Percentiles rank a stretch among this genome's conserved stretches.
Conservation (phyloP, 2,113 vertebrate genomes). For the Podilymbus podiceps region DNA sequence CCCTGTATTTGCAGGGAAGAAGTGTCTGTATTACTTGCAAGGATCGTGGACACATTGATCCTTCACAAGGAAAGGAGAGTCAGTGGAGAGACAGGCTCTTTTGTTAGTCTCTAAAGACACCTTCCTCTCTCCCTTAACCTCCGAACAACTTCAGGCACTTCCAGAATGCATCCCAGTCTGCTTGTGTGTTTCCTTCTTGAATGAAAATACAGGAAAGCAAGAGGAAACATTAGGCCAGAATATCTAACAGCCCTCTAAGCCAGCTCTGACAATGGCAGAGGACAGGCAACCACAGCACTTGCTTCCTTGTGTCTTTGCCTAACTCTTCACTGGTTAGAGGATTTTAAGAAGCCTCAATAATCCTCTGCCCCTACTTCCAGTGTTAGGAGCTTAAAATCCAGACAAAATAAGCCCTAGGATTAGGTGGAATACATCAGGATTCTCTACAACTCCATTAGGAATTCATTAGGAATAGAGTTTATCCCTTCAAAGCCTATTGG, state of each 20-base stretch:
- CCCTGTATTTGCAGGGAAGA: neutral
- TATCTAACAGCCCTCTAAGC: neutral
- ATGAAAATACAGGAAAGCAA: neutral
- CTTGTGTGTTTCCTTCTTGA: neutral
- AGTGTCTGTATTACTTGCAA: neutral
- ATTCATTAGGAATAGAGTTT: neutral
- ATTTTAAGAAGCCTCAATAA: neutral
- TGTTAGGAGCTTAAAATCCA: neutral
- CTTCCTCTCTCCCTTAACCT: neutral
- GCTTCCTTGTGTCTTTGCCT: neutral
- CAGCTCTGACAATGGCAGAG: neutral
- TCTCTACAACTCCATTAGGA: neutral
- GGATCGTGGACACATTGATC: neutral
- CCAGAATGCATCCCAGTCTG: neutral
- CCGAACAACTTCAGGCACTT: neutral
- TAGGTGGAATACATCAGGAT: neutral
- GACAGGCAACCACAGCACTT: neutral
- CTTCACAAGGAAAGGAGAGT: neutral
- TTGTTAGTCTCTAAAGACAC: neutral
- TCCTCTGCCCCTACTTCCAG: neutral
- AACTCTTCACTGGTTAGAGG: neutral
- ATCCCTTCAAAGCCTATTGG: neutral
- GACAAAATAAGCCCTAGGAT: neutral
- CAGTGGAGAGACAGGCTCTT: neutral
- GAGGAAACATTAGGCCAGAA: neutral